Evolutionary conservation across 2,888 invertebrate genomes (phyloP), one percentile per base, ranked within the genome.

Genomic region (Amiota minor): DNA sequence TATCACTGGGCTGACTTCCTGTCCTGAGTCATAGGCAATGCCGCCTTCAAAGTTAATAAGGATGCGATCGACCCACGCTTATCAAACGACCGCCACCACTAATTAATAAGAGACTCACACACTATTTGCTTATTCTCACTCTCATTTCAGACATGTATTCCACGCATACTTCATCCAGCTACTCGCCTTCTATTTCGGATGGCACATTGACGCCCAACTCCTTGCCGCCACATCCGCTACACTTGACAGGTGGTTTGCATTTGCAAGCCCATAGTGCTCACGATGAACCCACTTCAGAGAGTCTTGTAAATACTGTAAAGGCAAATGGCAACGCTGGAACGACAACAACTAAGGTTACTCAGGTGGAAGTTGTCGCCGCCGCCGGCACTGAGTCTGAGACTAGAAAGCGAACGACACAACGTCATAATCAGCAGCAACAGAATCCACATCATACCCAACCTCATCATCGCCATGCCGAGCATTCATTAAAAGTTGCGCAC

Each of bases 151-250:
- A 90, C 80, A 88, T 90, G 84, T 90, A 89, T 78, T 90, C 90
- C 72, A 89, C 90, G 71, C 90, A 90, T 81, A 90, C 90, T 79
- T 90, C 90, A 69, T 89, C 89, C 76, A 90, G 89, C 76, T 90
- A 89, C 77, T 90, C 90, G 80, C 90, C 90, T 47, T 90, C 90
- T 59, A 87, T 89, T 77, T 90, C 90, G 73, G 90, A 90, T 74
- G 90, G 88, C 77, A 89, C 89, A 50, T 76, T 88, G 78, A 90
- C 90, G 74, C 90, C 90, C 74, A 90, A 89, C 73, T 89, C 89
- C 2, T 79, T 87, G 74, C 81, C 84, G 73, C 83, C 82, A 50
- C 78, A 78, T 18, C 78, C 77, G 18, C 77, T 77, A 12, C 76
- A 73, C 56, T 73, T 69, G 35, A 56, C 67, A 49, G 46, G 64